Percentiles rank a stretch among this genome's conserved stretches.
phyloP scores from a whole-genome alignment of 2,113 vertebrate genomes.

The Agelaius phoeniceus region DNA sequence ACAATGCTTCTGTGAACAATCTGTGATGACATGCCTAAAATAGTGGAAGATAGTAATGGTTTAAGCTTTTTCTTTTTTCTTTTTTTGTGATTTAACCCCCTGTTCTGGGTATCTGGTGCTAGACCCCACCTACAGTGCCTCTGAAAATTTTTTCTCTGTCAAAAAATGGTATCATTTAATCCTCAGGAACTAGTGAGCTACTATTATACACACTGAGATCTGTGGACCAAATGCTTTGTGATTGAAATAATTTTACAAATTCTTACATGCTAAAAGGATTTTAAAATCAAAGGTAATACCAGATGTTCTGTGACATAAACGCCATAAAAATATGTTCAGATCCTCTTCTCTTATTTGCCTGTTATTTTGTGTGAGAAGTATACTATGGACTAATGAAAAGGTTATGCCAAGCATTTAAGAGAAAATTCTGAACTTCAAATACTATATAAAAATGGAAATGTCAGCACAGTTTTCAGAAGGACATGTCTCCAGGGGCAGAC shows the following conservation, averaged over 20 bases:
- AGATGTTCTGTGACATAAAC: constrained; percentile 39
- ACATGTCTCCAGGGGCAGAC: neutral
- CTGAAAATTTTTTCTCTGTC: neutral
- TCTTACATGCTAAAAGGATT: constrained; percentile 15
- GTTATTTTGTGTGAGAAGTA: neutral
- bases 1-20: neutral
- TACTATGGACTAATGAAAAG: constrained; percentile 13
- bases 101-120: neutral
- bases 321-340: neutral
- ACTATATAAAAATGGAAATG: constrained; percentile 34
- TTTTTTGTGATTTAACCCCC: neutral
- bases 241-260: constrained; percentile 29
- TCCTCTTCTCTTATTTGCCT: constrained; percentile 23
- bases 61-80: neutral
- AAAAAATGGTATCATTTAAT: neutral
- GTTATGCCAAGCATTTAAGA: constrained; percentile 26
- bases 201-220: neutral
- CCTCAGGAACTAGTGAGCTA: neutral
- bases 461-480: constrained; percentile 23
- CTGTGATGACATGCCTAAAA: neutral
- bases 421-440: constrained; percentile 44
- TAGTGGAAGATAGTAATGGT: neutral
- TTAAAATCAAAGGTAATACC: constrained; percentile 28
- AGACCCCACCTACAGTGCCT: neutral
- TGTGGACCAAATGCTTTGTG: neutral